Evolutionary conservation across 2,797 vertebrate species (phyloP).

Genomic region (Falco biarmicus): DNA sequence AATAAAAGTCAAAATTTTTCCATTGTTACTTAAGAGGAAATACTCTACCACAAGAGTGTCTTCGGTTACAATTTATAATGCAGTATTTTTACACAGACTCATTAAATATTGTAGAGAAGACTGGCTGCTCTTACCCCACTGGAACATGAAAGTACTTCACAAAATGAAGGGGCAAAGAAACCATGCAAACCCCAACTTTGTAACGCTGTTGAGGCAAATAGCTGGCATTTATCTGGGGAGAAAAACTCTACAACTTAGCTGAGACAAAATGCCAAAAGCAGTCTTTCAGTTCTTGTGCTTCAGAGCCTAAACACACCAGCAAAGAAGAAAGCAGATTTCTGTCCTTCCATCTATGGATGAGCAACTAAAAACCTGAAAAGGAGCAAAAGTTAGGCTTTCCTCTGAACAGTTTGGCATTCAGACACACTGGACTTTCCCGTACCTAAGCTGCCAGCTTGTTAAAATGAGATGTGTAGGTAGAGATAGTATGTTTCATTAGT

Average conservation of each 20-base stretch:
- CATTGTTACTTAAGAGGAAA: slow-evolving; percentile 7
- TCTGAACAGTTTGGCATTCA: neutral
- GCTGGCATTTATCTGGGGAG: neutral
- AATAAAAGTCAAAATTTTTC: neutral
- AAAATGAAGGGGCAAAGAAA: neutral
- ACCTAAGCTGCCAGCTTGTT: neutral
- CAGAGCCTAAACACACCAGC: neutral
- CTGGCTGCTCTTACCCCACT: neutral
- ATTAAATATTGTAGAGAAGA: neutral
- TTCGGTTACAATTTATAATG: neutral
- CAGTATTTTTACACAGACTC: neutral
- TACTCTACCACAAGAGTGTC: neutral
- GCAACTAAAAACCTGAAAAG: neutral
- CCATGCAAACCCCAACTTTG: neutral
- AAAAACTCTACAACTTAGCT: neutral
- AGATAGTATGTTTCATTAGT: neutral
- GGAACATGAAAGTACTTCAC: neutral
- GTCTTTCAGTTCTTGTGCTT: neutral
- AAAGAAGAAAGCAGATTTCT: neutral
- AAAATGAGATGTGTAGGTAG: neutral
- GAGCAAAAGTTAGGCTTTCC: neutral
- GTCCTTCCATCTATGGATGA: neutral
- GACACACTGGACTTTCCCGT: neutral
- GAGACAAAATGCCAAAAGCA: neutral
- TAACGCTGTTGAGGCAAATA: neutral